These are phyloP conservation scores for Poliocrania exsul DNA, from an alignment of 2,797 vertebrate genomes.

Conservation along the genomic window DNA sequence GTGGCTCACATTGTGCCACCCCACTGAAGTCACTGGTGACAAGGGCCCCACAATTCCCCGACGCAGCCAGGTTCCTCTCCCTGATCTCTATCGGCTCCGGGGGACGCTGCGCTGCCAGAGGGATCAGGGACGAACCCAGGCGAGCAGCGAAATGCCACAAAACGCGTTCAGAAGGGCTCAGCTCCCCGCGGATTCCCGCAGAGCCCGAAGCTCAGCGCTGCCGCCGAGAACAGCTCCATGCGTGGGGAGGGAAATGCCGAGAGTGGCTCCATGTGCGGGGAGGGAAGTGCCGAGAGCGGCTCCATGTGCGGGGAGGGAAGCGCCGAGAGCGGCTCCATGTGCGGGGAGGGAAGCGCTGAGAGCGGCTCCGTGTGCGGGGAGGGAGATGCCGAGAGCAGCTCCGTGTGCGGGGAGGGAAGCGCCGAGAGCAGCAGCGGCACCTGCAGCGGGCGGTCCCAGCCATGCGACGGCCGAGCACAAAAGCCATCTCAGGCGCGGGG, in stretches of 20 bases:
- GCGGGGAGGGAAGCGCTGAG: no score
- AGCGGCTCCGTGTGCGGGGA: no score
- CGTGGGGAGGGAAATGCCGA: not conserved
- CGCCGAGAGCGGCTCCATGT: no score
- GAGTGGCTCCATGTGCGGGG: no score
- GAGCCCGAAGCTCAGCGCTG: accelerated
- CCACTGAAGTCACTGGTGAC: not conserved
- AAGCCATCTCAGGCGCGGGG: not conserved
- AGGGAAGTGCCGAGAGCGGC: no score
- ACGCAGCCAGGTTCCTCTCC: not conserved
- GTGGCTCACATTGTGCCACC: not conserved
- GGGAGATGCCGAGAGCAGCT: no score
- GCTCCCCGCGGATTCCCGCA: not conserved
- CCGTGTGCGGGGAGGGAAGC: not conserved
- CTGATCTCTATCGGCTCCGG: not conserved
- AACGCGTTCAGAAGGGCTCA: accelerated
- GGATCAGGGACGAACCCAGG: not conserved
- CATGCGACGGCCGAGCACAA: not conserved
- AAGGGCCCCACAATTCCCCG: not conserved
- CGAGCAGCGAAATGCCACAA: accelerated
- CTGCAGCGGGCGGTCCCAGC: not conserved
- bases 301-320: no score
- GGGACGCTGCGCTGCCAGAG: not conserved
- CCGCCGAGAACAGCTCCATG: not conserved
- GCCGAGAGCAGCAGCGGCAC: not conserved